Evolutionary conservation across 2,888 invertebrate species (phyloP).

Genomic region (Reticulitermes lucifugus): DNA sequence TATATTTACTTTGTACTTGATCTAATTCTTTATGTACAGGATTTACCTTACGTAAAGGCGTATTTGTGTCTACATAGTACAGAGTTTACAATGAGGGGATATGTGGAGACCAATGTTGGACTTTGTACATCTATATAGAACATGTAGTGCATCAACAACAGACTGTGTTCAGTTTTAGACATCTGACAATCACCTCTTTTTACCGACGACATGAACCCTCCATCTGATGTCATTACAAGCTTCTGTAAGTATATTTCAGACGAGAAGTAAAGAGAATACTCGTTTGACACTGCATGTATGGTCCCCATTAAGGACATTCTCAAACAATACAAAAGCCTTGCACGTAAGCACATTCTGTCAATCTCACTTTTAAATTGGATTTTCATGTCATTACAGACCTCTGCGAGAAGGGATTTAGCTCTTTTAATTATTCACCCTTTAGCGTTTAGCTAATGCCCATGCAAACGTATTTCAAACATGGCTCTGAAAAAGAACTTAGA

Average conservation of each 20-base stretch:
- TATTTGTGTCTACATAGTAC: too few relatives aligned
- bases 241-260: neutral
- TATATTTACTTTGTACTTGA: neutral
- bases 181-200: neutral
- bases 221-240: neutral
- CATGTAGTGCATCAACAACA: neutral
- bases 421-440: too few relatives aligned
- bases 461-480: too few relatives aligned
- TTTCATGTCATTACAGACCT: too few relatives aligned
- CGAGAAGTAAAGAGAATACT: neutral
- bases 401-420: too few relatives aligned
- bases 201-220: neutral
- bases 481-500: too few relatives aligned
- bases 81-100: neutral
- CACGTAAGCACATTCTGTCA: neutral
- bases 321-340: neutral
- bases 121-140: neutral
- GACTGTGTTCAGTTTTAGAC: neutral
- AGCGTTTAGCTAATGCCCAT: too few relatives aligned
- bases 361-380: neutral
- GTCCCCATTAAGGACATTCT: neutral
- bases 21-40: neutral
- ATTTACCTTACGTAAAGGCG: neutral
- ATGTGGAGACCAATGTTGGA: neutral
- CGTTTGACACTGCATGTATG: neutral